phyloP scores from a whole-genome alignment of 2,797 vertebrate species.

The Myotis pilosus region DNA sequence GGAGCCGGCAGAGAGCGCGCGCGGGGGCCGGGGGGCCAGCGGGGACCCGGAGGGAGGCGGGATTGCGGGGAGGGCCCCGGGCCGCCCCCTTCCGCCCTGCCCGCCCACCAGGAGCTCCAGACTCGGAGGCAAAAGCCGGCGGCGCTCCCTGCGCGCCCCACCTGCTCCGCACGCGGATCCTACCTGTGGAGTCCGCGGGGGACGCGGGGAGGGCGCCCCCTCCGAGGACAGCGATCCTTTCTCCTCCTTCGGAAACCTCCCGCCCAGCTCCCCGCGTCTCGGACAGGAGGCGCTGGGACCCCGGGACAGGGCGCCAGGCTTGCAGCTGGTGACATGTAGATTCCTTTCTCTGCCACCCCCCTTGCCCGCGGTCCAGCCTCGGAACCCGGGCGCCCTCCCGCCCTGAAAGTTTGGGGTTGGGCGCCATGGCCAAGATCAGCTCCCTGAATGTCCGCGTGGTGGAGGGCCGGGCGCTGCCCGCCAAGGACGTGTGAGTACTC shows the following conservation, averaged over 20 bases:
- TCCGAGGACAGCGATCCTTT: neutral
- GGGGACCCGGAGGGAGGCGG: slow-evolving; percentile 46
- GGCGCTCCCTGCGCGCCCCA: neutral
- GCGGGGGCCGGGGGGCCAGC: neutral
- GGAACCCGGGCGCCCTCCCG: slow-evolving; percentile 5
- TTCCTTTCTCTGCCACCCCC: neutral
- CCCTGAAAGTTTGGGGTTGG: slow-evolving; percentile 69
- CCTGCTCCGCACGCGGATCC: neutral
- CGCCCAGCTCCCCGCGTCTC: neutral
- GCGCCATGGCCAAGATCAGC: slow-evolving; percentile 90
- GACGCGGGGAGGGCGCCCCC: neutral
- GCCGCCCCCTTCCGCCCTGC: slow-evolving; percentile 38
- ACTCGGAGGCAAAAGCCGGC: neutral
- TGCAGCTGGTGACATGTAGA: slow-evolving; percentile 62
- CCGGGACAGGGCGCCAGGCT: neutral
- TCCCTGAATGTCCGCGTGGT: slow-evolving; percentile 93
- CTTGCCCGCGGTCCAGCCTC: neutral
- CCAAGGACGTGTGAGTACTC: slow-evolving; percentile 93
- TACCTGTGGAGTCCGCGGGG: slow-evolving; percentile 65
- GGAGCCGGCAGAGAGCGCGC: slow-evolving; percentile 71
- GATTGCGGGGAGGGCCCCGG: slow-evolving; percentile 26
- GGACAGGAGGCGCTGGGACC: neutral
- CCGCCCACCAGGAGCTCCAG: neutral
- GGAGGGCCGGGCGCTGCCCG: slow-evolving; percentile 92
- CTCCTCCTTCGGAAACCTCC: neutral